Percentiles rank a stretch among this genome's conserved stretches.
Evolutionary conservation across 2,113 vertebrate species (phyloP).

Genomic region (Plecturocebus donacophilus): DNA sequence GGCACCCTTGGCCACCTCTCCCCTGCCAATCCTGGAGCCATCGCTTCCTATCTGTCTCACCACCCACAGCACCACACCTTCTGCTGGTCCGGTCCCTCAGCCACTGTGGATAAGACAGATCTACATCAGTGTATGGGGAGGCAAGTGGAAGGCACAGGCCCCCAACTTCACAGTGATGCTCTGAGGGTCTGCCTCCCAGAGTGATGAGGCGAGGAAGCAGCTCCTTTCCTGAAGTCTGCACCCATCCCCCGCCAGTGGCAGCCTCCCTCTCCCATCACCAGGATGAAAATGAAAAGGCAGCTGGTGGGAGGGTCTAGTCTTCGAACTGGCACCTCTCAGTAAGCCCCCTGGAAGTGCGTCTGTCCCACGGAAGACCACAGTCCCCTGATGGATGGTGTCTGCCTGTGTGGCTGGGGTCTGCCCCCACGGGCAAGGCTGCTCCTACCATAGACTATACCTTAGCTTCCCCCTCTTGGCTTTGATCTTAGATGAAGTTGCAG

Average conservation of each 20-base stretch:
- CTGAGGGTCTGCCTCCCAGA: neutral
- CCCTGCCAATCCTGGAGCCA: neutral
- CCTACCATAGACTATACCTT: neutral
- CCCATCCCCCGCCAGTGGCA: neutral
- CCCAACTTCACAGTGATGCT: neutral
- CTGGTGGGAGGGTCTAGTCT: neutral
- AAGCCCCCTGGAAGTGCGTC: neutral
- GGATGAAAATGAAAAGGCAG: neutral
- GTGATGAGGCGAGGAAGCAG: neutral
- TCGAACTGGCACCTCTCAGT: neutral
- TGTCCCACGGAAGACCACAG: accelerated
- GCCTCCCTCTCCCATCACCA: neutral
- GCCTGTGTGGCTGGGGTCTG: neutral
- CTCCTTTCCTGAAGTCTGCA: neutral
- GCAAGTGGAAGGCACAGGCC: too few relatives aligned
- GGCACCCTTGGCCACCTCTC: neutral
- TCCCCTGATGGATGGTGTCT: neutral
- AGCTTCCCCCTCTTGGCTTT: neutral
- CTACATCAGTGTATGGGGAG: neutral
- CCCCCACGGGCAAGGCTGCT: neutral
- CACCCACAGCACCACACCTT: accelerated
- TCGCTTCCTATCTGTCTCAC: neutral
- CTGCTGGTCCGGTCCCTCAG: neutral
- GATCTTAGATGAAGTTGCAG: neutral
- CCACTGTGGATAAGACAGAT: neutral